Base-by-base conservation (phyloP, 2,113 vertebrate genomes). In the Chaenocephalus aceratus region DNA sequence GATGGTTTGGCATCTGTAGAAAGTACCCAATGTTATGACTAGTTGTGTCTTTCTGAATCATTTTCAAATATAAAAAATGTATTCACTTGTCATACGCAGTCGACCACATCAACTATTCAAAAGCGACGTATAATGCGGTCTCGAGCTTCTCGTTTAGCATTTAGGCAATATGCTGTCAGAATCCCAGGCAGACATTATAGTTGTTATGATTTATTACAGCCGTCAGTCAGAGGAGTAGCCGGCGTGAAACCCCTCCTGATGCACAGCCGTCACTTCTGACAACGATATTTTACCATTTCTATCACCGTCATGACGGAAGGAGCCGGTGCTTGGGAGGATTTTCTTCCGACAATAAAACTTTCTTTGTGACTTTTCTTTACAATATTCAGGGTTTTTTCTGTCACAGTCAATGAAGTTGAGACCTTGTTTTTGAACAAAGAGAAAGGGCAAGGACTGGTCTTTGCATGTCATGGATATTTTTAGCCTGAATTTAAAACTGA, bases 201-300 rank as follows among this genome's bases (percentile, higher is more conserved):
- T 49, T 75, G 64, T 66, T 72, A 51, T 83, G 77, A 83, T 87
- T 80, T 75, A 91, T 85, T 84, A 67, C 59, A 68, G 61, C 63
- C 41, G 54, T 87, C 87, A 86, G 53, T 87, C 83, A 86, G 58
- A 82, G 69, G 86, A 56, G 36, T 77, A 61, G 21, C 44, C 51
- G 68, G 84, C 63, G 68, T 83, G 64, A 83, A 88, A 68, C 65
- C 72, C 75, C 58, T 84, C 60, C 72, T 86, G 85, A 82, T 49
- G 63, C 71, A 60, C 59, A 21, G 52, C 64, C 71, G 59, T 84
- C 65, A 60, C 45, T 58, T 80, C 56, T 68, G 26, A 30, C 26
- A 30, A 30, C 26, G 26, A 30, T 30, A 30, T 30, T 30, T 30
- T 30, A 30, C 26, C n/a, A 15, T 79, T 82, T 66, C 46, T 34